Base-by-base conservation (phyloP, 2,797 vertebrate species). In the Karalla daura region DNA sequence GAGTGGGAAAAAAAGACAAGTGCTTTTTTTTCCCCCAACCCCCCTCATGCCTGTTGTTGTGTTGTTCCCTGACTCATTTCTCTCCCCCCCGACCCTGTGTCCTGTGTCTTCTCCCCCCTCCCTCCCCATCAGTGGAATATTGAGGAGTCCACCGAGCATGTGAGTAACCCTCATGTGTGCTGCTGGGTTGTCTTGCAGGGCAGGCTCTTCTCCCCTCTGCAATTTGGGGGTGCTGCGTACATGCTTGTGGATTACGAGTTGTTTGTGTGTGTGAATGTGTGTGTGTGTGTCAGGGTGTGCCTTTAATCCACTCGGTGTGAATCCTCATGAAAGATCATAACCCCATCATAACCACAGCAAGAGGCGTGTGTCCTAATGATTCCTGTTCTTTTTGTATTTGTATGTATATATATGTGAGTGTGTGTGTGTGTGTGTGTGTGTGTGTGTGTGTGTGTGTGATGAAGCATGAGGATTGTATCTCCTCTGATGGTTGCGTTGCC, bases 121-220 rank as follows among this genome's bases (percentile, higher is more conserved):
- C 89, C 90, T 88, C 90, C 88, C 88, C 91, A 23, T 97, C 96
- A 98, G 96, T 98, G 96, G 96, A 96, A 90, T 93, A 93, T 95
- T 94, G 96, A 97, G 93, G 96, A 98, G 91, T 93, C 95, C 92
- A 95, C 95, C 90, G 96, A 97, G 89, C 95, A 98, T 93, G 96
- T 98, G 96, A 98, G 96, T 98, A 98, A 92, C 90, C 93, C 94
- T 91, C 90, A 91, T 95, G 93, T 91, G 89, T 93, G 91, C 91
- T 90, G 88, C 73, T 90, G 86, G 88, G 88, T 92, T 92, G 79
- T 79, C 69, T 74, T 86, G 70, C 83, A 82, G 84, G 84, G 84
- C 79, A 84, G 72, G 61, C 69, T 86, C 56, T 75, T 80, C 68
- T 76, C 66, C 82, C 68, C 66, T 79, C 69, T 74, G 70, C 76